These are phyloP conservation scores for Pachydiplax longipennis DNA, from an alignment of 2,888 invertebrate species.

Conservation along the genomic window DNA sequence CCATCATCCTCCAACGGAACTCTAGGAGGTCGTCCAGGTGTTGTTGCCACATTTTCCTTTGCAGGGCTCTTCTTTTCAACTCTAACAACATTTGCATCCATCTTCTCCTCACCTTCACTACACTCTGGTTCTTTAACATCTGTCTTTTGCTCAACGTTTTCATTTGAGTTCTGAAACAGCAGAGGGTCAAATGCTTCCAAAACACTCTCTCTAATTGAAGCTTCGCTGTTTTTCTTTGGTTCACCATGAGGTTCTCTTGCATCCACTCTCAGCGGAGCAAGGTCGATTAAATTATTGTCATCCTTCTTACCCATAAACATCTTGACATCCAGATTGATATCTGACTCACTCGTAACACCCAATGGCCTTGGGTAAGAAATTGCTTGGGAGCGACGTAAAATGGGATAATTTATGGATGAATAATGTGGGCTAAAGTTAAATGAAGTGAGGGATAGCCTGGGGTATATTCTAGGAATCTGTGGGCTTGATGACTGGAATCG, in stretches of 20 bases:
- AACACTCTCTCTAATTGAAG: slow-evolving; percentile 67
- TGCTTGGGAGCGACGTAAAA: background rate
- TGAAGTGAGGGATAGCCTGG: background rate
- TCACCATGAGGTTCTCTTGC: background rate
- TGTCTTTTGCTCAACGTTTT: background rate
- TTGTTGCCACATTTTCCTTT: background rate
- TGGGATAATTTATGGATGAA: too few relatives aligned
- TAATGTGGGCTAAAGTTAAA: background rate
- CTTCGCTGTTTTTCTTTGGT: slow-evolving; percentile 54
- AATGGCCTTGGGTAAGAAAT: background rate
- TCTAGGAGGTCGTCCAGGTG: background rate
- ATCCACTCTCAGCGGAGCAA: slow-evolving; percentile 57
- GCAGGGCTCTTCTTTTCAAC: background rate
- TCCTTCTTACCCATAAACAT: slow-evolving; percentile 62
- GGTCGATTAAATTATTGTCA: slow-evolving; percentile 68
- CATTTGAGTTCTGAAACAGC: slow-evolving; percentile 58
- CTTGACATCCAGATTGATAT: slow-evolving; percentile 56
- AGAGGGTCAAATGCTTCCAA: slow-evolving; percentile 90
- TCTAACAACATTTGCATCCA: background rate
- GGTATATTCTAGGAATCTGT: background rate
- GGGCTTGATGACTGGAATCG: background rate
- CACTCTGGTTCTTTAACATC: background rate
- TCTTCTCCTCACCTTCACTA: background rate
- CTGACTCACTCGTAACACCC: background rate
- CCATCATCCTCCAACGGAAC: slow-evolving; percentile 48